A percentile compares a stretch with the other conserved stretches of the same genome.
Conservation (phyloP, 2,888 invertebrate genomes). For the Eristalis tenax region DNA sequence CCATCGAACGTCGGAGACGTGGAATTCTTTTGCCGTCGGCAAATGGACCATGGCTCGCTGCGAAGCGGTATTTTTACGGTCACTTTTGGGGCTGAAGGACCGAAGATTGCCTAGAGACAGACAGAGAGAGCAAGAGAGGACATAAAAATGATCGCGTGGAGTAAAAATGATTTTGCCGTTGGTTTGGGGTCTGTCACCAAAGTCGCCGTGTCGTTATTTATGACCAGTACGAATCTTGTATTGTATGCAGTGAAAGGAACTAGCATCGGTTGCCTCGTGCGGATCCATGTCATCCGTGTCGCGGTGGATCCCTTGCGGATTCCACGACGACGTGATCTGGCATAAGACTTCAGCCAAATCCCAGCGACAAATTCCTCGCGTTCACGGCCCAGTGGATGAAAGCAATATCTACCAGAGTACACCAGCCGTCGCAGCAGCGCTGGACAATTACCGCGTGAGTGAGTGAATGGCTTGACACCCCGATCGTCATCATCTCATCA, state of each 20-base stretch:
- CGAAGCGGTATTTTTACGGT: slow-evolving; percentile 69
- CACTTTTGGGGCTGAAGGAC: slow-evolving; percentile 44
- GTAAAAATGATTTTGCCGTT: slow-evolving; percentile 52
- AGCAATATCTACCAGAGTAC: slow-evolving; percentile 58
- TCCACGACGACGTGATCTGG: slow-evolving; percentile 69
- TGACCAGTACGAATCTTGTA: slow-evolving; percentile 70
- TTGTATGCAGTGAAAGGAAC: slow-evolving; percentile 66
- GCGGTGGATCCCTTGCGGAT: slow-evolving; percentile 68
- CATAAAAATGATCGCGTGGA: slow-evolving; percentile 59
- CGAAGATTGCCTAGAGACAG: slow-evolving; percentile 21
- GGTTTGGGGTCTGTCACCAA: slow-evolving; percentile 66
- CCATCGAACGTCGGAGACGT: background rate
- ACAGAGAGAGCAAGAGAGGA: slow-evolving; percentile 3
- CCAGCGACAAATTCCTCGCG: slow-evolving; percentile 64
- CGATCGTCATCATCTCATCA: slow-evolving; percentile 57
- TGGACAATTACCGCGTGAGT: slow-evolving; percentile 68
- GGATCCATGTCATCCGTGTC: slow-evolving; percentile 66
- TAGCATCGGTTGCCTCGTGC: slow-evolving; percentile 56
- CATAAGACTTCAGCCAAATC: slow-evolving; percentile 63
- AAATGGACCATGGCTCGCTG: slow-evolving; percentile 50
- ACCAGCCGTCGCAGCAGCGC: slow-evolving; percentile 17
- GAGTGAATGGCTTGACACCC: slow-evolving; percentile 67
- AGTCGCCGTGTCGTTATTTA: slow-evolving; percentile 69
- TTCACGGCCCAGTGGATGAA: slow-evolving; percentile 76
- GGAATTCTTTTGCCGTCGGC: slow-evolving; percentile 70